Conservation (phyloP, 2,888 invertebrate genomes). For the Capitulum mitella region DNA sequence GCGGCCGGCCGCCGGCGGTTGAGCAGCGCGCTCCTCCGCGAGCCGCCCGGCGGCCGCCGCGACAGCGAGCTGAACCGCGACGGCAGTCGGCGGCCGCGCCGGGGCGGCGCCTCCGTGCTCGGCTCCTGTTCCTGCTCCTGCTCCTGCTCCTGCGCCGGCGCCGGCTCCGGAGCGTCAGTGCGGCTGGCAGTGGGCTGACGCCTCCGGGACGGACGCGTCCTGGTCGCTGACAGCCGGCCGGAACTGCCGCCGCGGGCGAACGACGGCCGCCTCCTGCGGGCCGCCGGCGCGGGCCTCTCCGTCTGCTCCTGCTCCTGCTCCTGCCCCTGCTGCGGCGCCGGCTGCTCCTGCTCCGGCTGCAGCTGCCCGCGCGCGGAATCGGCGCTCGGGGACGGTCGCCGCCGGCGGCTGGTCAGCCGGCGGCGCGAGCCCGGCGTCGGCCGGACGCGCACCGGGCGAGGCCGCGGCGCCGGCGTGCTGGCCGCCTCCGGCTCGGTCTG, state of each 20-base stretch:
- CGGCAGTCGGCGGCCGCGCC: not conserved
- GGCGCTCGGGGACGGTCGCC: not conserved
- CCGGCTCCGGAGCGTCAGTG: not conserved
- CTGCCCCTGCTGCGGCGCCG: not conserved
- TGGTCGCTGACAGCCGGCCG: not conserved
- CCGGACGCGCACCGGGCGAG: not conserved
- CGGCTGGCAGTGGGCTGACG: not conserved
- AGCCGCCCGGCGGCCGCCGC: not conserved
- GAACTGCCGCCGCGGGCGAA: not conserved
- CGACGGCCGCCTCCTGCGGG: not conserved
- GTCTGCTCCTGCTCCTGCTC: not conserved
- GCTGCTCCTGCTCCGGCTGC: not conserved
- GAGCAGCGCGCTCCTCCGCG: not conserved
- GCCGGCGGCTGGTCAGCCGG: not conserved
- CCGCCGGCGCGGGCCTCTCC: not conserved
- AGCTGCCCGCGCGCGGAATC: too few species aligned
- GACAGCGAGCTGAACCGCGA: not conserved
- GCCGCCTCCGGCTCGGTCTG: not conserved
- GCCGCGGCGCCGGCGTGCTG: not conserved
- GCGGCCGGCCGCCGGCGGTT: not conserved
- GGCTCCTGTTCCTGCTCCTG: not conserved
- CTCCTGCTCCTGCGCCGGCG: not conserved
- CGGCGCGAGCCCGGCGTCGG: not conserved
- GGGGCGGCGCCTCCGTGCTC: not conserved
- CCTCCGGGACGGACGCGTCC: not conserved